phyloP scores from a whole-genome alignment of 2,888 invertebrate species.

The Drosophila paramelanica region DNA sequence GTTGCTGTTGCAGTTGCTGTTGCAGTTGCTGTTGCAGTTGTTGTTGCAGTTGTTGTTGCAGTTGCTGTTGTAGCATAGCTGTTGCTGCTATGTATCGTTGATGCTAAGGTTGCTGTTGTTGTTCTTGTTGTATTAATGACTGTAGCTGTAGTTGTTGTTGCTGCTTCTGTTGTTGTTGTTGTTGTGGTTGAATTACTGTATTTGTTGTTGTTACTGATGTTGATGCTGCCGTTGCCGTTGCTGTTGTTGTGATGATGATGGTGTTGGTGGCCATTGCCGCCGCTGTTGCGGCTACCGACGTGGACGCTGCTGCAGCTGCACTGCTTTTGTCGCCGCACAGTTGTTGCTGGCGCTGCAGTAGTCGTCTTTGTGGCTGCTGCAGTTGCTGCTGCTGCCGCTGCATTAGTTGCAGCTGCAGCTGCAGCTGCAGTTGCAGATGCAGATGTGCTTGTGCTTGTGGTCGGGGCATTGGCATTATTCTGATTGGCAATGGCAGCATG shows the following conservation, averaged over 20 bases:
- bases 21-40: conserved; percentile 2
- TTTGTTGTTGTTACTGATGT: conserved; percentile 26
- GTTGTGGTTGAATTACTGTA: conserved; percentile 25
- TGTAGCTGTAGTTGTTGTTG: conserved; percentile 15
- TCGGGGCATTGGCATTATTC: conserved; percentile 59
- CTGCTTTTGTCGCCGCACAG: conserved; percentile 19
- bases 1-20: conserved; percentile 7
- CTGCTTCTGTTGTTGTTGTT: conserved; percentile 1
- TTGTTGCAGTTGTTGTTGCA: conserved; percentile 9
- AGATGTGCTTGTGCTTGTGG: conserved; percentile 9
- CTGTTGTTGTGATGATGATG: conserved; percentile 22
- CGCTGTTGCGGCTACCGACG: conserved; percentile 12
- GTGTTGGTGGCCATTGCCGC: conserved; percentile 27
- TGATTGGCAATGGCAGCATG: conserved; percentile 75
- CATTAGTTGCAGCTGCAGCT: conserved; percentile 6
- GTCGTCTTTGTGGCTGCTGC: conserved; percentile 22
- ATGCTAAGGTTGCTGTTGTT: neutral
- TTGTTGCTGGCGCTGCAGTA: conserved; percentile 13
- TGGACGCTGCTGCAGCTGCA: conserved; percentile 22
- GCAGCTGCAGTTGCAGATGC: conserved; percentile 23
- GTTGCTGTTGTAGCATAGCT: neutral
- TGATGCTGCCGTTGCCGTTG: conserved; percentile 32
- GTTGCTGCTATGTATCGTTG: conserved; percentile 1
- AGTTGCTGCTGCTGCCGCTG: conserved; percentile 13
- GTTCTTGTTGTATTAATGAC: conserved; percentile 3